Base-by-base conservation (phyloP, 2,888 invertebrate genomes). In the Lamellibrachia columna region DNA sequence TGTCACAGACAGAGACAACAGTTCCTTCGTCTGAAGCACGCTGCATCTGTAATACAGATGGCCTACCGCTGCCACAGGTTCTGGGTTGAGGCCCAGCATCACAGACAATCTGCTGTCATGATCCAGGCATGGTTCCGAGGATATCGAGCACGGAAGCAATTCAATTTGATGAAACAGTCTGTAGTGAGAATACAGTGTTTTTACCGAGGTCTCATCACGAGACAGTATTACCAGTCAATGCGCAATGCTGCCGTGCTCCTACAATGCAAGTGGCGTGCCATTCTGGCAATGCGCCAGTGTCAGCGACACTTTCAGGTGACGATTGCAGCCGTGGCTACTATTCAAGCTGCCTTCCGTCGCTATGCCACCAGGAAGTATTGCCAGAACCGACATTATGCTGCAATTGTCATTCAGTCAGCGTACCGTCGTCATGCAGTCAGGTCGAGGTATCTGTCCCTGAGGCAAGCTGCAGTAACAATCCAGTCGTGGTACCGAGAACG, bases 71-170 rank as follows among this genome's bases (percentile, higher is more conserved):
- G 22, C n/a, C 75, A 75, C 75, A 75, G 22, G 75, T 22, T 75
- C 75, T 2, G 6, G 75, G 75, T 75, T n/a, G n/a, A 75, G 75
- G 22, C 3, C 15, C 15, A 75, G n/a, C 75, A 22, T 75, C 75
- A 75, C 6, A 75, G 92, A 92, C 92, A 92, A 9, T 94, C 94
- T 2, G 94, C 93, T 40, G 53, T 94, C 4, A 93, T 90, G 53
- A 93, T 95, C 15, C 94, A 94, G 92, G 92, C 92, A 52, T 60
- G 40, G 90, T 93, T 93, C 92, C 93, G 94, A 90, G 90, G 60
- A 90, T 92, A 60, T 92, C 11, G 28, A 28, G 91, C 92, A 53
- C 91, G 92, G 60, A 92, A 90, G 52, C 58, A 90, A 2, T 94
- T 92, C 53, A n/a, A 91, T 11, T 52, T 90, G 93, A 11, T 93